Evolutionary conservation across 1,140 invertebrate species (phyloP).

Genomic region (Drosophila ogumai): DNA sequence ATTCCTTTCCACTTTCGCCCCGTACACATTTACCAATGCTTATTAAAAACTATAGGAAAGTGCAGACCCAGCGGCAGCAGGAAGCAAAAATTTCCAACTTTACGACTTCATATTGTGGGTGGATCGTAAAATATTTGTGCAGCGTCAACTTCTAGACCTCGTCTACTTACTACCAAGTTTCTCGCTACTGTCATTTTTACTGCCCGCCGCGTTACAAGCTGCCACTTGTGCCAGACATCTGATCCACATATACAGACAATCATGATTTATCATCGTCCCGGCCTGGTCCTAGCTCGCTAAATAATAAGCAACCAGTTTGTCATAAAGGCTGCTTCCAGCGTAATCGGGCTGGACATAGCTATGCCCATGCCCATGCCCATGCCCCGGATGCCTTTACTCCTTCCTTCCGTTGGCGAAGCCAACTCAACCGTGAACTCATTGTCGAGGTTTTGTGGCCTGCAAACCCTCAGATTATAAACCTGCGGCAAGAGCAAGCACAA

Average conservation of each 20-base stretch:
- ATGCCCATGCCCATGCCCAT: constrained; percentile 25
- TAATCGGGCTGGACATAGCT: constrained; percentile 49
- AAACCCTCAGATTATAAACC: constrained; percentile 67
- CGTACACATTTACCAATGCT: constrained; percentile 66
- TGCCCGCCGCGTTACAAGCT: constrained; percentile 63
- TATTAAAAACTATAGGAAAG: constrained; percentile 82
- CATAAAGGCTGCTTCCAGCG: constrained; percentile 57
- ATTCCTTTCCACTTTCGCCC: constrained; percentile 53
- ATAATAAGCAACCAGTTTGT: constrained; percentile 79
- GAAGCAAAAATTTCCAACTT: constrained; percentile 80
- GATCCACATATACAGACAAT: constrained; percentile 29
- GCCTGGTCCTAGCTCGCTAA: constrained; percentile 40
- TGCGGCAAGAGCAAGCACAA: neutral
- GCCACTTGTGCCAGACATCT: constrained; percentile 72
- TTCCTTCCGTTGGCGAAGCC: constrained; percentile 36
- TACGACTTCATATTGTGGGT: constrained; percentile 83
- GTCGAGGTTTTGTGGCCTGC: constrained; percentile 74
- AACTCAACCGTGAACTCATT: constrained; percentile 67
- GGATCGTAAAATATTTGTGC: constrained; percentile 79
- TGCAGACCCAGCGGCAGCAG: constrained; percentile 60
- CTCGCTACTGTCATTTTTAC: constrained; percentile 71
- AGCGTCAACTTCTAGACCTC: constrained; percentile 61
- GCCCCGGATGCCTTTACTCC: constrained; percentile 27
- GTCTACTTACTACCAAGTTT: constrained; percentile 13
- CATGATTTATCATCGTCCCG: constrained; percentile 62